Percentiles rank a stretch among this genome's conserved stretches.
phyloP scores from a whole-genome alignment of 2,797 vertebrate species.

The Anguilla obscura region DNA sequence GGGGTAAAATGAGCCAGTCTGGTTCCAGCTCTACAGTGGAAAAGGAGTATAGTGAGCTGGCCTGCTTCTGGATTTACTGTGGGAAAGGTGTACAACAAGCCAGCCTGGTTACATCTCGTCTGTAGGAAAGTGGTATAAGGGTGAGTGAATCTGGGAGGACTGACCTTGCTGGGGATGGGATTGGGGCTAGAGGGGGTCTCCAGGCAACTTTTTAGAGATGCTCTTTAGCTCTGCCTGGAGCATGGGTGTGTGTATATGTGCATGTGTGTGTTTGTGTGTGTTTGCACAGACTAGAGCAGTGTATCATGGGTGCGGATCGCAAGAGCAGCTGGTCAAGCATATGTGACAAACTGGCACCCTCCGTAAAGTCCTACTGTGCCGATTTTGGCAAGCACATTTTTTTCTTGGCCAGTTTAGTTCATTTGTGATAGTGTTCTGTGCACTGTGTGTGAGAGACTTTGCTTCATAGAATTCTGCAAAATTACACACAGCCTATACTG shows the following conservation, averaged over 20 bases:
- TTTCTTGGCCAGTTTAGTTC: background rate
- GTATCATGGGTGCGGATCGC: background rate
- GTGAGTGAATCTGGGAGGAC: background rate
- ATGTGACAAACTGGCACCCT: background rate
- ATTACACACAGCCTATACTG: background rate
- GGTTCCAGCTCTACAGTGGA: background rate
- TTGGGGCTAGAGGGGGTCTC: background rate
- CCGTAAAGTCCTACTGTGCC: background rate
- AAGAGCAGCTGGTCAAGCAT: conserved; percentile 4
- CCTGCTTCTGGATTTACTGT: background rate
- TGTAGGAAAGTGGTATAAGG: background rate
- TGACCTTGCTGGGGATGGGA: background rate
- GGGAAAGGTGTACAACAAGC: background rate
- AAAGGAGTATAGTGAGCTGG: background rate
- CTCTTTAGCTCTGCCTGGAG: background rate
- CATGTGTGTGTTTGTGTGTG: background rate
- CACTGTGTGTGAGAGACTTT: background rate
- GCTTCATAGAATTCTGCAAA: background rate
- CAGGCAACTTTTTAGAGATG: background rate
- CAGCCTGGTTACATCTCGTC: background rate
- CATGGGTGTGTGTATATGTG: background rate
- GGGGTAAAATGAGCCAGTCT: background rate
- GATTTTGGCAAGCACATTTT: background rate
- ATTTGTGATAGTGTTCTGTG: background rate
- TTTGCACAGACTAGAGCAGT: background rate